Conservation (phyloP, 2,888 invertebrate species). For the Blastobasis lacticolella region DNA sequence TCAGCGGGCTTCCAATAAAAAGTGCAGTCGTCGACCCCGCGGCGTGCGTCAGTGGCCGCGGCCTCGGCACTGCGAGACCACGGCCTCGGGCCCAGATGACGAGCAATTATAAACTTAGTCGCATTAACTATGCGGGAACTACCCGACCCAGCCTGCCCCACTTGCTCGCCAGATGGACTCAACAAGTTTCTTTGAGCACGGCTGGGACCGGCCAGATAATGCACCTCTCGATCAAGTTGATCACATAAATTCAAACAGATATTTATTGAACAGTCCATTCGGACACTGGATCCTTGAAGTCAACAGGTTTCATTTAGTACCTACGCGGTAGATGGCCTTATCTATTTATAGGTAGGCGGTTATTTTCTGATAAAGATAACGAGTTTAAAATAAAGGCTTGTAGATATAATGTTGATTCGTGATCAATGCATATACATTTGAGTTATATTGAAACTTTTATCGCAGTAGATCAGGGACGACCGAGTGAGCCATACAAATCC, state of each 20-base stretch:
- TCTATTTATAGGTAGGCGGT: too few species aligned
- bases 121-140: conserved; percentile 65
- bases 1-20: conserved; percentile 45
- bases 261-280: too few species aligned
- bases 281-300: too few species aligned
- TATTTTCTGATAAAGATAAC: too few species aligned
- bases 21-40: conserved; percentile 61
- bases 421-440: too few species aligned
- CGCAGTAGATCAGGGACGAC: too few species aligned
- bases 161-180: conserved; percentile 60
- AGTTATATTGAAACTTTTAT: too few species aligned
- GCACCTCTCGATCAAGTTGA: conserved; percentile 1
- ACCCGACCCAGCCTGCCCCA: conserved; percentile 40
- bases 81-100: conserved; percentile 61
- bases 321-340: too few species aligned
- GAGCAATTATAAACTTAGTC: conserved; percentile 70
- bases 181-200: conserved; percentile 45
- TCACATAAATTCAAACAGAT: not conserved
- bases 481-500: too few species aligned
- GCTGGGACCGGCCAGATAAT: conserved; percentile 10
- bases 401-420: too few species aligned
- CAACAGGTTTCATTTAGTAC: too few species aligned
- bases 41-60: conserved; percentile 29
- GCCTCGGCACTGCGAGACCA: conserved; percentile 13
- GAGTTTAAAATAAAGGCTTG: too few species aligned